phyloP scores from a whole-genome alignment of 2,113 vertebrate species.

The Lichenostomus cassidix region DNA sequence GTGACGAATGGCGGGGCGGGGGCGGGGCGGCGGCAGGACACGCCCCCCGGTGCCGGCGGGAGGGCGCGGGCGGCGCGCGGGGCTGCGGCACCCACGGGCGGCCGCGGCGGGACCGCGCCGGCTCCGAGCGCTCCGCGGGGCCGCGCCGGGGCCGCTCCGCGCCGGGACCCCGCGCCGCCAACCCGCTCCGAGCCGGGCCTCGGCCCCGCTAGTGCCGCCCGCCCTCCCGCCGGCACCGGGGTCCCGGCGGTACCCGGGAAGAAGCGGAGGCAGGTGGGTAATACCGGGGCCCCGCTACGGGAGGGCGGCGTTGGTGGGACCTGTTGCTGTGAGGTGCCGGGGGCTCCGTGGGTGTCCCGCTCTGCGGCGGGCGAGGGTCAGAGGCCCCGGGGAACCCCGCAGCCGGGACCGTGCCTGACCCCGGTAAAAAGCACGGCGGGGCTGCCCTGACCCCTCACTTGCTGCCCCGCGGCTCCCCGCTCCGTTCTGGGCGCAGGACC shows the following conservation, averaged over 20 bases:
- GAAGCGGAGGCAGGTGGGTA: constrained; percentile 32
- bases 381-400: neutral
- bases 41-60: neutral
- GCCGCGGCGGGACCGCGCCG: no score
- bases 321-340: neutral
- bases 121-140: no score
- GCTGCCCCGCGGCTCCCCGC: neutral
- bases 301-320: neutral
- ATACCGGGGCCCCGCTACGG: neutral
- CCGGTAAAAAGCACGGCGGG: rapidly evolving
- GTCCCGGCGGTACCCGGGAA: neutral
- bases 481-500: neutral
- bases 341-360: neutral
- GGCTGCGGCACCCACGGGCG: no score
- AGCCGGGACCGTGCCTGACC: neutral
- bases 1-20: neutral
- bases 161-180: neutral
- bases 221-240: neutral
- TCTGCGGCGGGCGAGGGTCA: neutral
- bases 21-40: neutral
- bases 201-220: neutral
- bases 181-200: neutral
- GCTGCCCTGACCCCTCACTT: neutral
- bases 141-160: neutral
- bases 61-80: neutral